A percentile compares a stretch with the other conserved stretches of the same genome.
These are phyloP conservation scores for Trichonephila clavipes DNA, from an alignment of 1,140 invertebrate species.

Conservation along the genomic window DNA sequence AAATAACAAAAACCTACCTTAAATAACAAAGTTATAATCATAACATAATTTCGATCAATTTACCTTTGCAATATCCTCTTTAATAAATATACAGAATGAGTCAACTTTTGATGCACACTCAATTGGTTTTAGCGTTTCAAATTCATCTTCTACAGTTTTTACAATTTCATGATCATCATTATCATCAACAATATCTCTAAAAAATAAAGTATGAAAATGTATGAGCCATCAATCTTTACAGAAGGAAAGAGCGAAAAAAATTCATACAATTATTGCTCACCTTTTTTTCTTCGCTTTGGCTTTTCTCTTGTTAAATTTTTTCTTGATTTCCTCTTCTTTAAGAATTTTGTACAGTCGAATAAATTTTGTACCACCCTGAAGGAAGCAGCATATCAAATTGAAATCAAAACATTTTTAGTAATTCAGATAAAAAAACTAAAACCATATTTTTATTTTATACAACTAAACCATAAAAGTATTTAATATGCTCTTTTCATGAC, in stretches of 20 bases:
- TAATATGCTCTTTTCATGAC: too few species aligned
- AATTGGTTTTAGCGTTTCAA: conserved; percentile 10
- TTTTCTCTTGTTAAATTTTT: conserved; percentile 87
- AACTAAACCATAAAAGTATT: too few species aligned
- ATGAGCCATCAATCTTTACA: not conserved
- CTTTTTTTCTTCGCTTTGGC: conserved; percentile 83
- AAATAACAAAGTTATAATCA: not conserved
- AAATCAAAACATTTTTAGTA: too few species aligned
- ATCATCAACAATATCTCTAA: conserved; percentile 33
- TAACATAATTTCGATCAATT: not conserved
- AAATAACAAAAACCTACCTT: too few species aligned
- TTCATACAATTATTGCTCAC: not conserved
- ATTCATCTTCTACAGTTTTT: conserved; percentile 46
- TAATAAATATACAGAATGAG: conserved; percentile 34
- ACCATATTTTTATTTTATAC: too few species aligned
- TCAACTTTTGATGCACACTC: conserved; percentile 30
- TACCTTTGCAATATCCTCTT: conserved; percentile 55
- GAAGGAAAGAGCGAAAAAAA: not conserved
- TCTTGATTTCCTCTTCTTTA: conserved; percentile 87
- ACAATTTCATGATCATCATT: not conserved
- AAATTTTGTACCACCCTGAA: conserved; percentile 87
- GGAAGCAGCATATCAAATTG: not conserved
- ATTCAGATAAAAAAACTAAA: too few species aligned
- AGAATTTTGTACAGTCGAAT: conserved; percentile 93
- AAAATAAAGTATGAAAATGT: not conserved